Percentiles rank a stretch among this genome's conserved stretches.
Evolutionary conservation across 2,113 vertebrate genomes (phyloP).

Genomic region (Ophthalmotilapia sp.): DNA sequence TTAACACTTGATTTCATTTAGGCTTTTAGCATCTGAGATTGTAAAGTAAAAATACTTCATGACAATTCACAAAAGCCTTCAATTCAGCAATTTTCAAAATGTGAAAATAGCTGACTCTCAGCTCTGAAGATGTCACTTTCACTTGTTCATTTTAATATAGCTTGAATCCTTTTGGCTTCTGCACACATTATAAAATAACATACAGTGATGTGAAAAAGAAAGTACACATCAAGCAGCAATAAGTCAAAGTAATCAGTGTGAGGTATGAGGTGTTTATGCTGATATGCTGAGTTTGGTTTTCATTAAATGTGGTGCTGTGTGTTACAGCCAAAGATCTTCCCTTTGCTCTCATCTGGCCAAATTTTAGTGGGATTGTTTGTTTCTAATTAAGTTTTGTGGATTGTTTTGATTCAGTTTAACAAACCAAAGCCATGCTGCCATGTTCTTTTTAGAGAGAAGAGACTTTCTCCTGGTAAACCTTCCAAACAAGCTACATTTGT

Average conservation of each 20-base stretch:
- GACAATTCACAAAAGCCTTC: not conserved
- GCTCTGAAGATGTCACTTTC: not conserved
- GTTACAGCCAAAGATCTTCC: not conserved
- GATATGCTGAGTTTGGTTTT: not conserved
- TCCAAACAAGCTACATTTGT: not conserved
- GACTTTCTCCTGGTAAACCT: not conserved
- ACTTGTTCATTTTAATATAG: not conserved
- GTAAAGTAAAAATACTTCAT: not conserved
- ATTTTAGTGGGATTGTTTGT: not conserved
- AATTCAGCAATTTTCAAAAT: not conserved
- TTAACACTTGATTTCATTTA: not conserved
- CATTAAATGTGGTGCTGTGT: not conserved
- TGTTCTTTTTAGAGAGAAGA: not conserved
- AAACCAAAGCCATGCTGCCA: not conserved
- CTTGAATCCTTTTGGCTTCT: not conserved
- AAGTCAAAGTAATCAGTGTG: not conserved
- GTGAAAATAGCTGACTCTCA: not conserved
- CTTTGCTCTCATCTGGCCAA: not conserved
- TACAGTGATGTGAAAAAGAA: not conserved
- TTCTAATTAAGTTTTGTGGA: not conserved
- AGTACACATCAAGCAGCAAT: not conserved
- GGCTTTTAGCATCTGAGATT: not conserved
- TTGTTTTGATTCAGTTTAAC: not conserved
- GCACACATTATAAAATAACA: not conserved
- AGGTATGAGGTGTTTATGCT: not conserved